A percentile compares a stretch with the other conserved stretches of the same genome.
These are phyloP conservation scores for Naja naja DNA, from an alignment of 2,113 vertebrate species.

Conservation along the genomic window DNA sequence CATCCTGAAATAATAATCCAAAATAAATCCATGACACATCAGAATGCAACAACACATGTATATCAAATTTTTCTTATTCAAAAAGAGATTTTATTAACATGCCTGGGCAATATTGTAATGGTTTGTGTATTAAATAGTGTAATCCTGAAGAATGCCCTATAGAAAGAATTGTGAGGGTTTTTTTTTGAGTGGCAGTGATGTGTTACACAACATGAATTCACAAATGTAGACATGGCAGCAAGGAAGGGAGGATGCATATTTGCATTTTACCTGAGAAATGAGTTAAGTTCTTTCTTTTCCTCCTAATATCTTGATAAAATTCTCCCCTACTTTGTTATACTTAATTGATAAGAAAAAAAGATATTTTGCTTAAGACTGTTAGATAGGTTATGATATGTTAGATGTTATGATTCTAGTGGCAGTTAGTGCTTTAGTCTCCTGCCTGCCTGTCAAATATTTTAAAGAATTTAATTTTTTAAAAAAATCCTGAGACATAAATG, in stretches of 20 bases:
- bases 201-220: neutral
- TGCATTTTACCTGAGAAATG: neutral
- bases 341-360: neutral
- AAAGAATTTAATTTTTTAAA: neutral
- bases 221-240: neutral
- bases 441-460: neutral
- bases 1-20: neutral
- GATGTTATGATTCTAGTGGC: neutral
- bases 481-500: neutral
- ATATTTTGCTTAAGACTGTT: neutral
- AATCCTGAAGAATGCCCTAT: neutral
- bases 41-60: neutral
- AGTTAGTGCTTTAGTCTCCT: neutral
- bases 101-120: neutral
- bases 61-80: neutral
- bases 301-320: neutral
- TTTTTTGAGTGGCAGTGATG: neutral
- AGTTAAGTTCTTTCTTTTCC: neutral
- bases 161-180: neutral
- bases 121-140: neutral
- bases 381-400: too few relatives aligned
- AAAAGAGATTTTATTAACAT: neutral
- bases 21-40: neutral
- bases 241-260: neutral
- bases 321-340: neutral